phyloP scores from a whole-genome alignment of 2,797 vertebrate genomes.

The Tangara arthus region DNA sequence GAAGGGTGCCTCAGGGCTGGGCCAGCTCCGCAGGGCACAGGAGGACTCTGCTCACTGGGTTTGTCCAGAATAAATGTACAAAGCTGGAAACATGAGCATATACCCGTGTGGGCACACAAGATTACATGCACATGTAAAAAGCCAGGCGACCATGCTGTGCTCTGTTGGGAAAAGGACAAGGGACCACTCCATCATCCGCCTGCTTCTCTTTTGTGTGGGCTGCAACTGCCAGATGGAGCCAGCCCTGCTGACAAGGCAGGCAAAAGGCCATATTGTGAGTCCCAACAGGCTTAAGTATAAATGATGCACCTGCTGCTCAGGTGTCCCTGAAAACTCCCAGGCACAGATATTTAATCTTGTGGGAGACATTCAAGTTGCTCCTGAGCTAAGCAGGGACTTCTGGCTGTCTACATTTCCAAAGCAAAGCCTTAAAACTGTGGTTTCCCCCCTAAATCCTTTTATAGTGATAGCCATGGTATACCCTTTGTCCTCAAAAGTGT shows the following conservation, averaged over 20 bases:
- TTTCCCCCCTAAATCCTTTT: neutral
- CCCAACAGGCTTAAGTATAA: neutral
- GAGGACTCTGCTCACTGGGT: neutral
- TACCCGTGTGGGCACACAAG: neutral
- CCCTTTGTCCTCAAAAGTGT: neutral
- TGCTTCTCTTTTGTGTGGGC: neutral
- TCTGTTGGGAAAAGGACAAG: neutral
- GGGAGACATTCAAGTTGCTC: neutral
- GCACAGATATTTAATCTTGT: neutral
- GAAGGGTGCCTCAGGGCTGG: neutral
- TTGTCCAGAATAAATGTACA: neutral
- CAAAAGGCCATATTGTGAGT: neutral
- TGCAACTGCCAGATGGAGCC: conserved; percentile 5
- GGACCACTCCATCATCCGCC: neutral
- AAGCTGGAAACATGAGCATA: neutral
- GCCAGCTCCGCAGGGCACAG: neutral
- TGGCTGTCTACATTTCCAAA: neutral
- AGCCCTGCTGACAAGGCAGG: neutral
- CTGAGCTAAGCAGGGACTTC: neutral
- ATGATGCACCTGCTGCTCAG: conserved; percentile 12
- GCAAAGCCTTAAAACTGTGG: neutral
- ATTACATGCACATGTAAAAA: neutral
- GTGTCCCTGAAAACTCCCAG: neutral
- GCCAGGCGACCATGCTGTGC: neutral
- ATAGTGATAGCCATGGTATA: neutral